These are phyloP conservation scores for Ptilorrhoa leucosticta DNA, from an alignment of 2,113 vertebrate genomes.

Conservation along the genomic window DNA sequence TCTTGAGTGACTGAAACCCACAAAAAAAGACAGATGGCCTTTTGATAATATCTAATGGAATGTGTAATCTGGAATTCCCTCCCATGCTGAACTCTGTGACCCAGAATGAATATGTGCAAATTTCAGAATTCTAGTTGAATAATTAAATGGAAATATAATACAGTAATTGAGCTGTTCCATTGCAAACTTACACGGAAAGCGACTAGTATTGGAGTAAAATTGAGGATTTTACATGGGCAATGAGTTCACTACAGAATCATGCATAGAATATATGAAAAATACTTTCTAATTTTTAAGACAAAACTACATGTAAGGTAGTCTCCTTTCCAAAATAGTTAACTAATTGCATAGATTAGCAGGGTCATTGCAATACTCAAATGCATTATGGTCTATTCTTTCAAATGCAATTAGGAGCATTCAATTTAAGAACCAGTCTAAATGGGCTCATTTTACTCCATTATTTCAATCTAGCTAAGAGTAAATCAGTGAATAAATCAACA, in stretches of 20 bases:
- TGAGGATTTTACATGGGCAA: neutral
- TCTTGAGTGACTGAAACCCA: constrained; percentile 13
- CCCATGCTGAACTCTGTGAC: constrained; percentile 22
- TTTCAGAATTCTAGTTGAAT: constrained; percentile 29
- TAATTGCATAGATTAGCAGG: constrained; percentile 44
- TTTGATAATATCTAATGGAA: constrained; percentile 57
- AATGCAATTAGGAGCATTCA: constrained; percentile 58
- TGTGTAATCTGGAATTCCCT: constrained; percentile 24
- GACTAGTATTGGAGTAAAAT: neutral
- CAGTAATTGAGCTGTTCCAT: neutral
- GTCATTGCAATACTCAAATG: constrained; percentile 5
- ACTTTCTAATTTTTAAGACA: neutral
- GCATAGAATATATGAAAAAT: neutral
- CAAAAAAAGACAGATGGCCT: constrained; percentile 25
- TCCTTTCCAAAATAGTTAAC: constrained; percentile 23
- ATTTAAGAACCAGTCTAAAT: constrained; percentile 41
- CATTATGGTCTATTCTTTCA: constrained; percentile 51
- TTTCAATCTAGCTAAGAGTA: constrained; percentile 57
- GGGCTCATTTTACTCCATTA: constrained; percentile 61
- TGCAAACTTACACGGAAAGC: neutral
- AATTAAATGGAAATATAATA: constrained; percentile 30
- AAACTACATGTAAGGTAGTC: neutral
- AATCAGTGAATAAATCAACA: constrained; percentile 64
- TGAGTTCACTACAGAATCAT: neutral
- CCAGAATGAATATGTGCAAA: neutral